Percentiles rank a stretch among this genome's conserved stretches.
Conservation (phyloP, 2,113 vertebrate species). For the Euleptes europaea region DNA sequence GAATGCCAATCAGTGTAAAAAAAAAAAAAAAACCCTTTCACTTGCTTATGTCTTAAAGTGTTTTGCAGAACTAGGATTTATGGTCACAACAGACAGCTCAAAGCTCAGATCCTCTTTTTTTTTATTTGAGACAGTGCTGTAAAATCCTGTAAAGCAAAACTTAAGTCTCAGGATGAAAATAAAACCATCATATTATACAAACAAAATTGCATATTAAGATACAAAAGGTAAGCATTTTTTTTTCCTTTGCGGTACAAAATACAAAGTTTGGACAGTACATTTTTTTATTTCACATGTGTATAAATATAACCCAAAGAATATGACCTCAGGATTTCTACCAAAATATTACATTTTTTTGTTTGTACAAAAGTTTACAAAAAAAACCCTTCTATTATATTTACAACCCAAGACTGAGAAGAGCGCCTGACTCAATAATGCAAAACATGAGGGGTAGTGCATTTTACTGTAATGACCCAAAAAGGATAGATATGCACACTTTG, state of each 20-base stretch:
- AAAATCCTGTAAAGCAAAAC: conserved; percentile 59
- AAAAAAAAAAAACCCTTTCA: neutral
- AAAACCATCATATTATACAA: conserved; percentile 80
- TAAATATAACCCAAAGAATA: conserved; percentile 90
- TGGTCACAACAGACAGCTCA: conserved; percentile 11
- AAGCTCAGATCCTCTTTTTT: conserved; percentile 60
- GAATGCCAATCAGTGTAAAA: neutral
- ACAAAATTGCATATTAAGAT: conserved; percentile 80
- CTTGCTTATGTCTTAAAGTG: neutral
- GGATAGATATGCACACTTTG: neutral
- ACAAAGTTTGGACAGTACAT: conserved; percentile 82
- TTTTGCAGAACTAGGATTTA: neutral
- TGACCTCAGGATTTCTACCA: conserved; percentile 83
- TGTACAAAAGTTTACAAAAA: conserved; percentile 93
- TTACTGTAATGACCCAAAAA: conserved; percentile 50
- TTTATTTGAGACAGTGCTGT: conserved; percentile 63
- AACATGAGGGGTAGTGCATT: conserved; percentile 68
- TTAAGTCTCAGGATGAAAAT: conserved; percentile 78
- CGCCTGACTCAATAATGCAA: conserved; percentile 64
- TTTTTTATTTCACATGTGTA: conserved; percentile 83
- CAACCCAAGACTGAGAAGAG: conserved; percentile 73
- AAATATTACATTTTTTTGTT: conserved; percentile 74
- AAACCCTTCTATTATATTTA: conserved; percentile 78
- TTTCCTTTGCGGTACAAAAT: conserved; percentile 84
- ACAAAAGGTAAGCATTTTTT: conserved; percentile 83